Conservation (phyloP, 2,888 invertebrate species). For the Loripinus fragilis region DNA sequence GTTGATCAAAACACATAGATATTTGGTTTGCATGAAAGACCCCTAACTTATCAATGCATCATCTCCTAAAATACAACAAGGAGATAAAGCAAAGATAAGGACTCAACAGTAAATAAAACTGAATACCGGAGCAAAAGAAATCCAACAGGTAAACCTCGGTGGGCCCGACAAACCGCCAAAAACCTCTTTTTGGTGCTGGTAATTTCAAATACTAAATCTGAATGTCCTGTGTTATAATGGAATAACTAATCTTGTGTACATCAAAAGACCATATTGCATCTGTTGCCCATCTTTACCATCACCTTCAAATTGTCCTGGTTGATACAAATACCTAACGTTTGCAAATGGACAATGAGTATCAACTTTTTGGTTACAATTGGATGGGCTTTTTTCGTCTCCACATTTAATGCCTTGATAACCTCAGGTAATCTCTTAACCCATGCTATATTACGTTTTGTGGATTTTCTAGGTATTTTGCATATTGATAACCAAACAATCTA, state of each 20-base stretch:
- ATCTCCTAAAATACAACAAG: too few relatives aligned
- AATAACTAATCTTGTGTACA: slow-evolving; percentile 41
- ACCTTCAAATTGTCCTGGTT: slow-evolving; percentile 53
- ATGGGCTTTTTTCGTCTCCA: slow-evolving; percentile 34
- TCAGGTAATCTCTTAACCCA: slow-evolving; percentile 51
- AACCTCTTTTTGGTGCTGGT: slow-evolving; percentile 47
- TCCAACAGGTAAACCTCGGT: too few relatives aligned
- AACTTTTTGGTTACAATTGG: slow-evolving; percentile 25
- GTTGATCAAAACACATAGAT: too few relatives aligned
- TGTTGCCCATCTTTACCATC: slow-evolving; percentile 33
- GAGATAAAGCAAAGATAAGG: too few relatives aligned
- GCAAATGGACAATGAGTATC: slow-evolving; percentile 23
- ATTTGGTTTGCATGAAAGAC: too few relatives aligned
- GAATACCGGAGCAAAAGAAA: too few relatives aligned
- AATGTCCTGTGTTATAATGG: too few relatives aligned
- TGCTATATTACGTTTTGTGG: slow-evolving; percentile 21
- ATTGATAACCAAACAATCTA: slow-evolving; percentile 47
- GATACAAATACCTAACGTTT: slow-evolving; percentile 42
- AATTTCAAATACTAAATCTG: slow-evolving; percentile 46
- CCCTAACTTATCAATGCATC: too few relatives aligned
- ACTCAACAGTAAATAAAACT: too few relatives aligned
- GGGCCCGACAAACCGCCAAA: too few relatives aligned
- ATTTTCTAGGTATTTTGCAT: background rate
- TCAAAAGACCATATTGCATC: slow-evolving; percentile 50
- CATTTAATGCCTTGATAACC: slow-evolving; percentile 46